Evolutionary conservation across 2,797 vertebrate genomes (phyloP), one percentile per base, ranked within the genome.

Genomic region (Austrolebias charrua): DNA sequence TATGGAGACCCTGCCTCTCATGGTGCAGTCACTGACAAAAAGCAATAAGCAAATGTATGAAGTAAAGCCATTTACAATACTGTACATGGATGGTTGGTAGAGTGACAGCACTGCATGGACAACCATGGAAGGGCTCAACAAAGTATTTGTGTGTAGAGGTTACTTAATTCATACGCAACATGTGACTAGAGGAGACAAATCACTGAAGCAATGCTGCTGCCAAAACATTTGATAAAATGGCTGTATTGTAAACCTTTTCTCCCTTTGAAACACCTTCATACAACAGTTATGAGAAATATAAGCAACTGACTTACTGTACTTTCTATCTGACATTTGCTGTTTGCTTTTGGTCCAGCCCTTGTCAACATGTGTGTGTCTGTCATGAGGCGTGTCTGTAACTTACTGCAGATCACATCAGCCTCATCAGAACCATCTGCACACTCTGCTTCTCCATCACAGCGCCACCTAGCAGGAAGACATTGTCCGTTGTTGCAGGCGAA

Each of bases 401-500:
- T 90, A 98, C 96, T 96, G 93, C 97, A 99, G 1, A 94, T 94
- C 57, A 93, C 90, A 68, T 96, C 93, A 0, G 94, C 94, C 81
- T 99, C 97, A 1, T 99, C 97, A 0, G 97, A 98, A 15, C 95
- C 96, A 0, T 98, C 97, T 0, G 92, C 83, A 78, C 97, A 99
- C 62, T 98, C 97, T 0, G 95, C 90, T 60, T 98, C 96, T 1
- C 97, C 97, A 0, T 99, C 97, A 50, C 97, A 99, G 76, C 94
- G 96, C 97, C 97, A 99, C 61, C 93, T 92, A 35, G 92, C 93
- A 0, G 93, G 94, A 71, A 99, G 94, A 75, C 97, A 99, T 86
- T 98, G 96, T 63, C 97, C 97, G 0, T 96, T 96, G 80, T 94
- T 93, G 74, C 97, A 99, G 79, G 95, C 93, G 60, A 99, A 99